Evolutionary conservation across 2,797 vertebrate species (phyloP).

Genomic region (Schizopygopsis malacanthus): DNA sequence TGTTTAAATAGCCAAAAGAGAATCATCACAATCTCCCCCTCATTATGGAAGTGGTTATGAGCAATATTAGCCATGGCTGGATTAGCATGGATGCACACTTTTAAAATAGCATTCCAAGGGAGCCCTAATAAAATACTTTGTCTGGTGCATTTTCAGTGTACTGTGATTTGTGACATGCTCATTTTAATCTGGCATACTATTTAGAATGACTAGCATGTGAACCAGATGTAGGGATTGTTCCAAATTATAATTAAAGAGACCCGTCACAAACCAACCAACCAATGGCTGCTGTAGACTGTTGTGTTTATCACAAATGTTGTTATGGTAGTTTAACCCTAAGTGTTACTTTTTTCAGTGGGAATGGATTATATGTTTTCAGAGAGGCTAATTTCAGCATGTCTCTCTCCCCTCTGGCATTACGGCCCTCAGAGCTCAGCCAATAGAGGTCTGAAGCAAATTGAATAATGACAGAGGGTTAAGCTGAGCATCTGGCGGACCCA

Average conservation of each 20-base stretch:
- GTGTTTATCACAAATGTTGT: slow-evolving; percentile 13
- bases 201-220: not conserved
- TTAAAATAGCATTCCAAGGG: slow-evolving; percentile 1
- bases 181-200: slow-evolving; percentile 1
- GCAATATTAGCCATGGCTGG: slow-evolving; percentile 17
- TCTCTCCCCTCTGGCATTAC: slow-evolving; percentile 13
- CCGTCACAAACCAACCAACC: not conserved
- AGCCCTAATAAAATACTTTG: not conserved
- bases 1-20: not conserved
- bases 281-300: not conserved
- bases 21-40: slow-evolving; percentile 12
- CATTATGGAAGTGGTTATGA: slow-evolving; percentile 15
- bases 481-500: slow-evolving; percentile 30
- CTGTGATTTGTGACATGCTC: not conserved
- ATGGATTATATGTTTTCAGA: slow-evolving; percentile 19
- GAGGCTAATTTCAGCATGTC: slow-evolving; percentile 43
- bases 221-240: not conserved
- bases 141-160: not conserved
- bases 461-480: slow-evolving; percentile 38
- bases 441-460: slow-evolving; percentile 40
- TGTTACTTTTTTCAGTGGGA: slow-evolving; percentile 21
- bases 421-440: slow-evolving; percentile 3
- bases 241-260: not conserved
- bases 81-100: slow-evolving; percentile 8
- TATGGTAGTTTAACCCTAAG: slow-evolving; percentile 33